Evolutionary conservation across 2,888 invertebrate species (phyloP), one percentile per base, ranked within the genome.

Genomic region (Glomeris marginata): DNA sequence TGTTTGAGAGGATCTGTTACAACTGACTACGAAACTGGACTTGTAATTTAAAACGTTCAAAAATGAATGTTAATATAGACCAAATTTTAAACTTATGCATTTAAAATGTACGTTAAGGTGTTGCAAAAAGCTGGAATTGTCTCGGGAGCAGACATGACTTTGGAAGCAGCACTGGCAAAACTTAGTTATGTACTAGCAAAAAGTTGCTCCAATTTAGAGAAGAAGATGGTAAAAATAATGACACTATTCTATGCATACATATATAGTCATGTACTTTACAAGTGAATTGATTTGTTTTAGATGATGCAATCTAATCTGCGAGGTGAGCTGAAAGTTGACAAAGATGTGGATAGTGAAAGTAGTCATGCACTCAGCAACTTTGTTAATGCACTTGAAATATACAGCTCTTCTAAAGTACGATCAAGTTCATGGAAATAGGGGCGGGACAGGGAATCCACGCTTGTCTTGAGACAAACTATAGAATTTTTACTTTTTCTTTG

Each of bases 81-180:
- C 16, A 36, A 6, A 37, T 38, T 44, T 44, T 34, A 45, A 11
- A 34, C 16, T 45, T 18, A 40, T 40, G 20, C 35, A 28, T 45
- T 45, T 10, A 10, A 28, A n/a, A 34, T 28, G 2, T 34, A 16
- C 13, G 56, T 56, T 20, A 57, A 76, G 76, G 69, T 71, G 18
- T 64, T 84, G 52, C 67, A 72, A 34, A 74, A 78, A 49, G 74
- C 74, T 49, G 88, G 88, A 1, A 80, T 88, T 1, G 75, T 84
- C 22, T 74, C 81, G 1, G 88, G 90, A 0, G 77, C 73, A 50
- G 90, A 91, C 62, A 85, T 90, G 84, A 95, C 95, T 0, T 82
- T 87, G 0, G 95, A 95, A 66, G 90, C 95, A 0, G 92, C 94
- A 0, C 73, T 94, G 8, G 80, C 87, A 1, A 97, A 97, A 66